These are phyloP conservation scores for Enhydra lutris DNA, from an alignment of 2,113 vertebrate genomes.

Conservation along the genomic window DNA sequence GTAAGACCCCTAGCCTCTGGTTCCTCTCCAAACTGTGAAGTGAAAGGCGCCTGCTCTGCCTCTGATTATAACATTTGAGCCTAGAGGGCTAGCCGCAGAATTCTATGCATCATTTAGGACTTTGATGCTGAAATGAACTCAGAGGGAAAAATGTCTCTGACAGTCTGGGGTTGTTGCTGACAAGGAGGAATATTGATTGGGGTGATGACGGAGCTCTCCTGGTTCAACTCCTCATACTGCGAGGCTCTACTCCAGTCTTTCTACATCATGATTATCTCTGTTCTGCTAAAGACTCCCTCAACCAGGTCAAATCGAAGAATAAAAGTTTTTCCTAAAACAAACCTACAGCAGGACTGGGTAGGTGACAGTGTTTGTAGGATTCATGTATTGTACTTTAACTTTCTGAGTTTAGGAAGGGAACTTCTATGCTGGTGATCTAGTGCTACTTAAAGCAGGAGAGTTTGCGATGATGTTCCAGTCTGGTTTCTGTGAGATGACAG, in stretches of 20 bases:
- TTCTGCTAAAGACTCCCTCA: background rate
- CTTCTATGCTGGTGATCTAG: background rate
- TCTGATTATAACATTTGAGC: conserved; percentile 75
- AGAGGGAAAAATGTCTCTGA: conserved; percentile 68
- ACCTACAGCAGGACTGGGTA: background rate
- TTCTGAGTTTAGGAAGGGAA: background rate
- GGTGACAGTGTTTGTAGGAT: background rate
- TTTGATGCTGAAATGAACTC: conserved; percentile 79
- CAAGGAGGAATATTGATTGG: conserved; percentile 73
- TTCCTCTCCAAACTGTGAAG: conserved; percentile 67
- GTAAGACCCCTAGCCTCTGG: background rate
- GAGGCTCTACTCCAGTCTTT: background rate
- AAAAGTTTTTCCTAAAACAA: background rate
- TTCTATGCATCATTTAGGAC: conserved; percentile 78
- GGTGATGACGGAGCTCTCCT: conserved; percentile 50
- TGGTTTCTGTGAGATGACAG: background rate
- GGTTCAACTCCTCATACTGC: background rate
- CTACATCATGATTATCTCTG: conserved; percentile 54
- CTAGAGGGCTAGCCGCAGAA: conserved; percentile 65
- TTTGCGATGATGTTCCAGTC: background rate
- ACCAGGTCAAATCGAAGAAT: background rate
- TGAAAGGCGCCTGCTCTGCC: conserved; percentile 70
- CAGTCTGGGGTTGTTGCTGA: conserved; percentile 67
- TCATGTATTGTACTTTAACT: background rate
- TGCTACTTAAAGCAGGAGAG: background rate